A percentile compares a stretch with the other conserved stretches of the same genome.
These are phyloP conservation scores for Phalacrocorax aristotelis DNA, from an alignment of 2,113 vertebrate species.

Conservation along the genomic window DNA sequence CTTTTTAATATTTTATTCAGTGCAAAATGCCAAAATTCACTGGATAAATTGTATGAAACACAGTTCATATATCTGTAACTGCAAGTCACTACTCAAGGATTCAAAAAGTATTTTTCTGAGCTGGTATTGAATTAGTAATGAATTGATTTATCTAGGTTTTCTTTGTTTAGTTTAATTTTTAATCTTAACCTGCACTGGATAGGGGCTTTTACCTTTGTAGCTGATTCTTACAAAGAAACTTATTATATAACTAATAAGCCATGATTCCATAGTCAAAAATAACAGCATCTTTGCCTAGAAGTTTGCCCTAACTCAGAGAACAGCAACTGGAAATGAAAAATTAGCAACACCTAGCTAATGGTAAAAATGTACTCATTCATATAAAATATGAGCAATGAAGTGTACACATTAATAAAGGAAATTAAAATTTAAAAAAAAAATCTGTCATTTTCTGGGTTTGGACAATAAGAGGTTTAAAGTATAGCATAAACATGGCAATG, in stretches of 20 bases:
- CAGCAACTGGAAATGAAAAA: not conserved
- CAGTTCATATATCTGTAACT: not conserved
- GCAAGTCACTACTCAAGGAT: not conserved
- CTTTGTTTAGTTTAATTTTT: not conserved
- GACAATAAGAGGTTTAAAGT: not conserved
- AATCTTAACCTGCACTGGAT: not conserved
- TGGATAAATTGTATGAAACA: not conserved
- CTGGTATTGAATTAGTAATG: not conserved
- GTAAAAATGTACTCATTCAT: rapidly evolving
- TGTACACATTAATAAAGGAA: not conserved
- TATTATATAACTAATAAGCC: not conserved
- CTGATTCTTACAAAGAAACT: not conserved
- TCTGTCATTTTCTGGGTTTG: not conserved
- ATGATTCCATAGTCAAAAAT: not conserved
- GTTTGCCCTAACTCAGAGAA: not conserved
- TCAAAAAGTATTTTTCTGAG: not conserved
- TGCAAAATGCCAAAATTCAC: not conserved
- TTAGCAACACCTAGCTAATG: not conserved
- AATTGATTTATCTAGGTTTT: not conserved
- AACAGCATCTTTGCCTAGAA: not conserved
- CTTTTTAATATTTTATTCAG: conserved; percentile 36
- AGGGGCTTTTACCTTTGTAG: not conserved
- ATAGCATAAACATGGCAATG: not conserved
- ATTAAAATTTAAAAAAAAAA: not conserved
- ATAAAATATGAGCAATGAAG: not conserved